Conservation (phyloP, 2,888 invertebrate species). For the Agonopterix heracliana region DNA sequence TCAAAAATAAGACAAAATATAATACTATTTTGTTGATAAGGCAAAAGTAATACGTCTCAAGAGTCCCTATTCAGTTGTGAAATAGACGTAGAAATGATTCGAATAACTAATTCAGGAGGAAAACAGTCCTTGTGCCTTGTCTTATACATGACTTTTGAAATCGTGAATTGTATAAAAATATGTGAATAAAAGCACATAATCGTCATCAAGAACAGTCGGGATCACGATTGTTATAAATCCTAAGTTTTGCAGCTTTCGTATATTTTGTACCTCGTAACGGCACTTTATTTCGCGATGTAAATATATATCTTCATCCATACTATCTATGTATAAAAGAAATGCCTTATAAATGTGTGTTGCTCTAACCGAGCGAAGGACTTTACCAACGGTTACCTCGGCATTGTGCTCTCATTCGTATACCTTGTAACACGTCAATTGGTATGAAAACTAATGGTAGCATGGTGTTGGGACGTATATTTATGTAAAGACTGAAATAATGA, state of each 20-base stretch:
- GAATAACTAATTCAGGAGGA: not conserved
- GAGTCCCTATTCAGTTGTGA: not conserved
- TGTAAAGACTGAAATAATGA: constrained; percentile 53
- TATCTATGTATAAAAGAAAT: constrained; percentile 34
- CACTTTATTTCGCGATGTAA: constrained; percentile 11
- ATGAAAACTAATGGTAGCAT: not conserved
- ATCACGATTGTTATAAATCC: not conserved
- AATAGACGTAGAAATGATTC: not conserved
- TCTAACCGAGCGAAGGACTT: constrained; percentile 15
- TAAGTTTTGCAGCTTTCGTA: constrained; percentile 7
- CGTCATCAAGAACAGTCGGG: not conserved
- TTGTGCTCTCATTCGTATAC: not conserved
- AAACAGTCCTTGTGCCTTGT: constrained; percentile 10
- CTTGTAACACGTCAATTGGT: constrained; percentile 5
- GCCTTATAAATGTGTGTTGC: constrained; percentile 50
- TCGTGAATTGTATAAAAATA: not conserved
- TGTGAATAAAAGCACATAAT: not conserved
- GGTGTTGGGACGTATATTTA: constrained; percentile 14
- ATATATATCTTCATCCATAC: constrained; percentile 12
- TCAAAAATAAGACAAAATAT: no score
- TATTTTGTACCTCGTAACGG: constrained; percentile 6
- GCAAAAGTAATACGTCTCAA: not conserved
- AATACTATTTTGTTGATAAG: not conserved
- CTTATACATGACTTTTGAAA: constrained; percentile 2
- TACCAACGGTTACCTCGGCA: constrained; percentile 1